A percentile compares a stretch with the other conserved stretches of the same genome.
These are phyloP conservation scores for Saccostrea cuccullata DNA, from an alignment of 1,140 invertebrate species.

Conservation along the genomic window DNA sequence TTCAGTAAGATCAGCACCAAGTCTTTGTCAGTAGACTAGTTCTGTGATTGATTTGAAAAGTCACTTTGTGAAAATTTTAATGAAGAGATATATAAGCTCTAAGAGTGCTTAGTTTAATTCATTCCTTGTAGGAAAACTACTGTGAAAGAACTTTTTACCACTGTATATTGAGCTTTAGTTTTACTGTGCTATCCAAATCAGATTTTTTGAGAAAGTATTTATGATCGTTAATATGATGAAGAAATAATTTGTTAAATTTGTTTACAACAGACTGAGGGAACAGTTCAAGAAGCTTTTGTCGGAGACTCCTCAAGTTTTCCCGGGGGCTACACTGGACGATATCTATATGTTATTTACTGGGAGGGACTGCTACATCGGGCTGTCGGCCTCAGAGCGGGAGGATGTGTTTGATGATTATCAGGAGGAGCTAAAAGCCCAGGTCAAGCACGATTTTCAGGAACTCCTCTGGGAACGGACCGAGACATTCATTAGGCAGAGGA, in stretches of 20 bases:
- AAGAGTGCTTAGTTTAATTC: too few relatives aligned
- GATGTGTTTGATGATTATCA: constrained; percentile 97
- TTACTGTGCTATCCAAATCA: too few relatives aligned
- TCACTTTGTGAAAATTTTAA: too few relatives aligned
- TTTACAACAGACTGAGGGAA: constrained; percentile 80
- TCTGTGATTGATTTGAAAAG: too few relatives aligned
- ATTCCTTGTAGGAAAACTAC: too few relatives aligned
- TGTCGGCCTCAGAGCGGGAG: constrained; percentile 93
- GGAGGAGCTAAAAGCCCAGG: constrained; percentile 92
- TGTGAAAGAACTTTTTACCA: too few relatives aligned
- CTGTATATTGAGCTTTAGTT: too few relatives aligned
- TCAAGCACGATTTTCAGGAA: constrained; percentile 96
- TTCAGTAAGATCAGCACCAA: constrained; percentile 85
- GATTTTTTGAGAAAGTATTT: too few relatives aligned
- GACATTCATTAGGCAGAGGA: constrained; percentile 83
- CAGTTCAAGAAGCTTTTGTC: constrained; percentile 96
- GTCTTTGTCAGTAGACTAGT: too few relatives aligned
- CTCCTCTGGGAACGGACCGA: constrained; percentile 95
- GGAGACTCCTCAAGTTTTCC: constrained; percentile 91
- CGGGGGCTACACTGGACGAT: constrained; percentile 94
- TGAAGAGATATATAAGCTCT: too few relatives aligned
- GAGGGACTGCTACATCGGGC: constrained; percentile 94
- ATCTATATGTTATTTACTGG: constrained; percentile 96
- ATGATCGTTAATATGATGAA: too few relatives aligned
- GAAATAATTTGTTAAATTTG: constrained; percentile 54